Conservation (phyloP, 2,113 vertebrate species). For the Colossoma macropomum region DNA sequence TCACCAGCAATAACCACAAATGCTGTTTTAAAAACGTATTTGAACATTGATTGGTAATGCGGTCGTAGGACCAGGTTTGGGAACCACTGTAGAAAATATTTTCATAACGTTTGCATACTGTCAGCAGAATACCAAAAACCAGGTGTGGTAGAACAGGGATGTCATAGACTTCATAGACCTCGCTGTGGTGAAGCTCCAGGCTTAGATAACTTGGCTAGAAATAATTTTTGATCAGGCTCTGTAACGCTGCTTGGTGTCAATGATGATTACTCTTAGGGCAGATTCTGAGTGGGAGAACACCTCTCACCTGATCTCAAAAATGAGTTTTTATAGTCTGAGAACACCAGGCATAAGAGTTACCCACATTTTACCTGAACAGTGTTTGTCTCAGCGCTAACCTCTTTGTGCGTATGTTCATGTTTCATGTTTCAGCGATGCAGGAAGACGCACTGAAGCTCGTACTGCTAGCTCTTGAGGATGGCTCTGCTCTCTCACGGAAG, state of each 20-base stretch:
- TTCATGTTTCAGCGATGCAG: conserved; percentile 87
- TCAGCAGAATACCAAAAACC: no score
- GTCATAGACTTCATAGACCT: no score
- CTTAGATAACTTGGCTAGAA: no score
- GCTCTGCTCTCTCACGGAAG: conserved; percentile 95
- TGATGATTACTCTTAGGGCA: conserved; percentile 82
- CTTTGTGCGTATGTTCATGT: conserved; percentile 5
- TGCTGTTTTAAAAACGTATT: no score
- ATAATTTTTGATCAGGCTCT: not conserved
- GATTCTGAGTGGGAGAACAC: conserved; percentile 75
- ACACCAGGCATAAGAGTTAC: conserved; percentile 41
- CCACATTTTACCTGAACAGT: not conserved
- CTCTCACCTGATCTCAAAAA: conserved; percentile 73
- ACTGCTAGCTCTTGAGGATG: conserved; percentile 93
- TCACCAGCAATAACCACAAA: no score
- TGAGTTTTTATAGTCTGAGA: conserved; percentile 73
- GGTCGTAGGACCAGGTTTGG: no score
- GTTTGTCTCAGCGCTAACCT: not conserved
- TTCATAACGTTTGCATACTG: no score
- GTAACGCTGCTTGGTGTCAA: conserved; percentile 56
- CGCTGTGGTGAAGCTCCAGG: no score
- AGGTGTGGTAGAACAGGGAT: no score
- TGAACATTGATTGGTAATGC: no score
- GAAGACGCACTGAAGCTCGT: conserved; percentile 95
- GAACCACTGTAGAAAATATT: no score